Percentiles rank a stretch among this genome's conserved stretches.
phyloP scores from a whole-genome alignment of 2,113 vertebrate genomes.

The Xenus cinereus region DNA sequence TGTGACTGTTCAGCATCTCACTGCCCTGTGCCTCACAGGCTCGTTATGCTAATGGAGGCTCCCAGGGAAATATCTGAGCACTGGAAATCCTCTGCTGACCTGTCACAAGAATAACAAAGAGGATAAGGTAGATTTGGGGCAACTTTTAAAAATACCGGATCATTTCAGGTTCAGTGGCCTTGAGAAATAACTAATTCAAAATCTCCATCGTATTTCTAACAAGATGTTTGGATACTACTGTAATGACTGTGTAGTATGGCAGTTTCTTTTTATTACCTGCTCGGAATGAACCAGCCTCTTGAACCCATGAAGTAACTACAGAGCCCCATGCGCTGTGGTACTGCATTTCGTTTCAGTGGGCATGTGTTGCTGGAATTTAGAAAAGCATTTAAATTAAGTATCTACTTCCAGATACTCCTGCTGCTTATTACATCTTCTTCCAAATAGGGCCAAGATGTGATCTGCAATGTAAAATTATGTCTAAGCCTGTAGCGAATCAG shows the following conservation, averaged over 20 bases:
- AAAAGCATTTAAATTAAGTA: background rate
- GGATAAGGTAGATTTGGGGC: background rate
- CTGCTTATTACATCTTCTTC: background rate
- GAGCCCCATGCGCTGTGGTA: rapidly evolving
- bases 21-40: background rate
- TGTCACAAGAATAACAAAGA: background rate
- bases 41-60: rapidly evolving
- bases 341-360: background rate
- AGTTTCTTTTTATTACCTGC: background rate
- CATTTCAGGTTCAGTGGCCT: background rate
- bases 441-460: background rate
- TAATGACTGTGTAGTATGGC: background rate
- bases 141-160: rapidly evolving
- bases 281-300: background rate
- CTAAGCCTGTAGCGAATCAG: background rate
- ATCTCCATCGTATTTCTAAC: background rate
- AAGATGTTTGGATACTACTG: background rate
- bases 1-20: rapidly evolving
- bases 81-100: background rate
- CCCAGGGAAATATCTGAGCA: background rate
- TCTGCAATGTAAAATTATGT: background rate
- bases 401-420: background rate
- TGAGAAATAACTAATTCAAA: background rate
- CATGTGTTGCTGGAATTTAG: background rate
- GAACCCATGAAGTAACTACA: background rate